Conservation (phyloP, 2,113 vertebrate species). For the Limnothrissa miodon region DNA sequence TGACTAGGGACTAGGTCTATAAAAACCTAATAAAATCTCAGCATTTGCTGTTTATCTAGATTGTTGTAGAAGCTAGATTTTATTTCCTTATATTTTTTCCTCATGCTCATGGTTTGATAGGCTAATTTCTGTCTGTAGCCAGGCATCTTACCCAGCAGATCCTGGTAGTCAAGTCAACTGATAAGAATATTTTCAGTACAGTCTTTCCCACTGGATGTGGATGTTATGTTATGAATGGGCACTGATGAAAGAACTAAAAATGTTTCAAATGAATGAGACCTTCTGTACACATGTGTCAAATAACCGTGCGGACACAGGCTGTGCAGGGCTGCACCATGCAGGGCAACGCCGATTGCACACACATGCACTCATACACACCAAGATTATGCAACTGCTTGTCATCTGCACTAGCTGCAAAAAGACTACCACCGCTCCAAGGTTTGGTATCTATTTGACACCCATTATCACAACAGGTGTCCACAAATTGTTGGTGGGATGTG, state of each 20-base stretch:
- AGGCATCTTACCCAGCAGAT: neutral
- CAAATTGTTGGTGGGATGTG: neutral
- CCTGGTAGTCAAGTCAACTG: neutral
- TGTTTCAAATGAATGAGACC: no score
- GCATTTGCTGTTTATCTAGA: slow-evolving; percentile 27
- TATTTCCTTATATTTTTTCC: neutral
- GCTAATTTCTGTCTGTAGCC: neutral
- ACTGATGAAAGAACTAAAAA: no score
- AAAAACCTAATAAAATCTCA: slow-evolving; percentile 32
- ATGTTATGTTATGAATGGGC: no score
- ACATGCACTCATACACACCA: neutral
- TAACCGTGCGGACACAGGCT: no score
- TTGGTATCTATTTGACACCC: neutral
- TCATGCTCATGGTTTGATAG: neutral
- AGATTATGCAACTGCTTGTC: neutral
- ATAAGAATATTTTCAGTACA: no score
- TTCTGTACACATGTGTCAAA: no score
- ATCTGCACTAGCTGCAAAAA: neutral
- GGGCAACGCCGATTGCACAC: no score
- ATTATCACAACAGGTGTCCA: neutral
- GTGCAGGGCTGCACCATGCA: no score
- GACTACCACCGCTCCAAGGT: neutral
- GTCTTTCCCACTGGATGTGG: no score
- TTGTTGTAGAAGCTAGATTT: neutral
- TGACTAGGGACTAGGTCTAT: no score